Evolutionary conservation across 2,888 invertebrate genomes (phyloP), one percentile per base, ranked within the genome.

Genomic region (Peribatodes rhomboidaria): DNA sequence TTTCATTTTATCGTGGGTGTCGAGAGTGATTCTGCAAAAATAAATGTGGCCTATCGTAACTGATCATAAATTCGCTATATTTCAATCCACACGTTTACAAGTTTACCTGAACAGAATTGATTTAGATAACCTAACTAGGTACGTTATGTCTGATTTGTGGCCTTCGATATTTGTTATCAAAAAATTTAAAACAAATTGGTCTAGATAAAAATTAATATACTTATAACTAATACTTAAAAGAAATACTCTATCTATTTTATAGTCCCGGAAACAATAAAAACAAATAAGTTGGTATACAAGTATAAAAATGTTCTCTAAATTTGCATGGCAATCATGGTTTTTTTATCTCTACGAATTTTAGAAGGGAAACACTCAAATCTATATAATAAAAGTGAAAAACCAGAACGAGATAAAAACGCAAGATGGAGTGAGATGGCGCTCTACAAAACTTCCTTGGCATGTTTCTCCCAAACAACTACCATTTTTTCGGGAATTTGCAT

Each of bases 351-450:
- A 61, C 58, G 62, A 68, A 68, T 66, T 59, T 68, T 57, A 35
- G 65, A 53, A 58, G 37, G 65, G 63, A 67, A 70, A 56, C 63
- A n/a, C n/a, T n/a, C n/a, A n/a, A n/a, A n/a, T n/a, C n/a, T n/a
- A n/a, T n/a, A n/a, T n/a, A n/a, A n/a, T n/a, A n/a, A n/a, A n/a
- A n/a, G n/a, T n/a, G n/a, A n/a, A n/a, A n/a, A n/a, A n/a, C n/a
- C n/a, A n/a, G n/a, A n/a, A n/a, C n/a, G n/a, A n/a, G n/a, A n/a
- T n/a, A n/a, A n/a, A n/a, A n/a, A n/a, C n/a, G n/a, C n/a, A n/a
- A n/a, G n/a, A n/a, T n/a, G n/a, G n/a, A n/a, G n/a, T n/a, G n/a
- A n/a, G n/a, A n/a, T n/a, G n/a, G n/a, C n/a, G n/a, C n/a, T n/a
- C n/a, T n/a, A n/a, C n/a, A n/a, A n/a, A n/a, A n/a, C n/a, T n/a